phyloP scores from a whole-genome alignment of 2,797 vertebrate genomes.

The Poeciliopsis paucimaculata region DNA sequence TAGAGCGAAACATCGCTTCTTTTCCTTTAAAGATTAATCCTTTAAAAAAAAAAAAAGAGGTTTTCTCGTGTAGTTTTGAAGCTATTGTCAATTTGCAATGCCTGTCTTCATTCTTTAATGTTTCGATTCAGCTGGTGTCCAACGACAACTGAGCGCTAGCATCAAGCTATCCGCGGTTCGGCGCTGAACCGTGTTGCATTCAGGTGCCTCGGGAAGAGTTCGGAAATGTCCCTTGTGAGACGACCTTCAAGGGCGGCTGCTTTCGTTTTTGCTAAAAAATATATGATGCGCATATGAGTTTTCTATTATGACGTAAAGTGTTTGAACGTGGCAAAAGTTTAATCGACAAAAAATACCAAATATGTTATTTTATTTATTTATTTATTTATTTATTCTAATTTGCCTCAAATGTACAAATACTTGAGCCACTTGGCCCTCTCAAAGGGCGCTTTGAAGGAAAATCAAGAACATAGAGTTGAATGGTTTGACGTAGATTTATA shows the following conservation, averaged over 20 bases:
- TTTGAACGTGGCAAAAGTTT: background rate
- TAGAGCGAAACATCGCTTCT: slow-evolving; percentile 84
- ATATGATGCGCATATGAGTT: background rate
- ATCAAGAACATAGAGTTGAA: background rate
- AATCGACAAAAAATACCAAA: too few species aligned
- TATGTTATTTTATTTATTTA: too few species aligned
- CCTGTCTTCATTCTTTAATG: background rate
- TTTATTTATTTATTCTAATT: background rate
- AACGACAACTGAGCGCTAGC: background rate
- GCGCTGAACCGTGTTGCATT: slow-evolving; percentile 40
- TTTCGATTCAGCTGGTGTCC: too few species aligned
- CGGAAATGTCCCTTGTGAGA: slow-evolving; percentile 4
- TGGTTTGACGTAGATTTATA: background rate
- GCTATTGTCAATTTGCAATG: background rate
- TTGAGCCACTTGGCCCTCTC: background rate
- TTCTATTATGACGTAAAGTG: background rate
- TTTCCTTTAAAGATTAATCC: fast-evolving
- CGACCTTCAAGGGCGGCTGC: background rate
- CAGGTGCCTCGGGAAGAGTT: slow-evolving; percentile 4
- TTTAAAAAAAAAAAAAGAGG: background rate
- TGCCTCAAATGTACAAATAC: background rate
- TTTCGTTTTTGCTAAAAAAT: background rate
- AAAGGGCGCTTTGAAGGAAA: background rate
- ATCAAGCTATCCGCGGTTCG: background rate
- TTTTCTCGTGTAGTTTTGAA: background rate